Evolutionary conservation across 1,140 invertebrate genomes (phyloP), one percentile per base, ranked within the genome.

Genomic region (Formica selysi): DNA sequence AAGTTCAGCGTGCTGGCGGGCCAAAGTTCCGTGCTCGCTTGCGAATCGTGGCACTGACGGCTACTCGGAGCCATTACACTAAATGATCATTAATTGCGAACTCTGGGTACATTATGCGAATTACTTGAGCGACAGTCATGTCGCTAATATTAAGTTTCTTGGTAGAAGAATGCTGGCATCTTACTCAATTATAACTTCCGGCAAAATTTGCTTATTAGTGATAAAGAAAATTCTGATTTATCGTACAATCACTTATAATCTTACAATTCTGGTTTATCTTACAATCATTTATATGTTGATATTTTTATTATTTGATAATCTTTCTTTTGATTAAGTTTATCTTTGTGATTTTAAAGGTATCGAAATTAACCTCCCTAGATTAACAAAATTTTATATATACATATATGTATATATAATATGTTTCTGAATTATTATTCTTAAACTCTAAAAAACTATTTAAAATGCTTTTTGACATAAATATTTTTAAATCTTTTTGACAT

Each of bases 51-150:
- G 6, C 48, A 80, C 59, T 76, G 80, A 76, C 80, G 54, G 71
- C 59, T 38, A 78, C 61, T 54, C 71, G 59, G 36, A 62, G 44
- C 81, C 81, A 76, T 78, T 74, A 59, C 65, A 85, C 73, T 78
- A 85, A 78, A 85, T 78, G 71, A 85, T 85, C 81, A 78, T 85
- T 85, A 85, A 85, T 85, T 85, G 59, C 73, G 74, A 62, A 36
- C 73, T 22, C 74, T 22, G 59, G 71, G 73, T 78, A 67, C 48
- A 85, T 78, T 76, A 85, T 65, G 81, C 48, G 81, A 76, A 67
- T 85, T 76, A 85, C 73, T 85, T 44, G 44, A 78, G 29, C 59
- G 81, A 78, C 74, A 67, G 70, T 44, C 73, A 64, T 83, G 79
- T 83, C 68, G 38, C 79, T 74, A 83, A 74, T 83, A 83, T 83